Evolutionary conservation across 2,888 invertebrate species (phyloP).

Genomic region (Dynastes grantii): DNA sequence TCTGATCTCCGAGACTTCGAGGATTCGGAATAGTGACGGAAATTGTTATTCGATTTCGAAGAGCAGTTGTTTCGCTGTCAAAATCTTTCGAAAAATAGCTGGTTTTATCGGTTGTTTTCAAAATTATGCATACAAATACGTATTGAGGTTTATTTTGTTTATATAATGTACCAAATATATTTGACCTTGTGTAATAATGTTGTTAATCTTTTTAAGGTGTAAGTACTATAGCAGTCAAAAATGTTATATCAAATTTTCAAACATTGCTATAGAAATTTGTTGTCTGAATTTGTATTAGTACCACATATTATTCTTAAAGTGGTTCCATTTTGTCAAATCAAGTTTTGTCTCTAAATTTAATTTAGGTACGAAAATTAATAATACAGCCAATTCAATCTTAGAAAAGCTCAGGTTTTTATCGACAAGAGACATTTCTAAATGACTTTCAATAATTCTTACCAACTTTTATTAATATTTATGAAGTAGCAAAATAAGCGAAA

Average conservation of each 20-base stretch:
- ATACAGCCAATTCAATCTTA: too few species aligned
- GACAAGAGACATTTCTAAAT: too few species aligned
- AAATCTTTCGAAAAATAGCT: constrained; percentile 40
- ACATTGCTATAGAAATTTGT: neutral
- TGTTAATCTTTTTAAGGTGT: too few species aligned
- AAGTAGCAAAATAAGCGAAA: neutral
- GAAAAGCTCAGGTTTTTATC: too few species aligned
- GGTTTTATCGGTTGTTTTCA: constrained; percentile 42
- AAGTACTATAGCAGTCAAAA: too few species aligned
- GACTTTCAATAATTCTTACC: too few species aligned
- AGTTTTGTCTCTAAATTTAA: too few species aligned
- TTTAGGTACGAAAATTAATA: too few species aligned
- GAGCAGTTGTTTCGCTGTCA: constrained; percentile 39
- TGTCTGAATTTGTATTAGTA: neutral
- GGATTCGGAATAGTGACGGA: neutral
- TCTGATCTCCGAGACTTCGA: neutral
- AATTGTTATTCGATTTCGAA: neutral
- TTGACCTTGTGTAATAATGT: too few species aligned
- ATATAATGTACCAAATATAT: constrained; percentile 45
- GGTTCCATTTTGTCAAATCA: neutral
- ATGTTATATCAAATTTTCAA: too few species aligned
- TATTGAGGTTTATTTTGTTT: constrained; percentile 54
- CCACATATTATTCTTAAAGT: neutral
- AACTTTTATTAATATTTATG: neutral
- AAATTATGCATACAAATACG: constrained; percentile 50